A percentile compares a stretch with the other conserved stretches of the same genome.
phyloP scores from a whole-genome alignment of 2,888 invertebrate genomes.

The Julus scanicus region DNA sequence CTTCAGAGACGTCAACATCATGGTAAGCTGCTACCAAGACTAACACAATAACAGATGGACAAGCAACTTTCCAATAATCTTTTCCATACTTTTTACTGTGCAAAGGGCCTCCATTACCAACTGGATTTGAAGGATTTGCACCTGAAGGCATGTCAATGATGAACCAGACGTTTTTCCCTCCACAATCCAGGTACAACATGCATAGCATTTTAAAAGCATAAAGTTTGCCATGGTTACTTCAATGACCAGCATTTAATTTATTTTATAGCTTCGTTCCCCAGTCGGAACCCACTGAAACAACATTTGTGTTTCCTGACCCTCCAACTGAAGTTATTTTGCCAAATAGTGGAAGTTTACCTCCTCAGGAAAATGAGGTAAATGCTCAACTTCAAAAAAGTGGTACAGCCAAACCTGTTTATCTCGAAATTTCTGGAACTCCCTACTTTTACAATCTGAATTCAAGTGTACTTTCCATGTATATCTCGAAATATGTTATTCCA shows the following conservation, averaged over 20 bases:
- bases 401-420: too few relatives aligned
- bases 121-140: background rate
- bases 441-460: too few relatives aligned
- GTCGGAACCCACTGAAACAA: slow-evolving; percentile 16
- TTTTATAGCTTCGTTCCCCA: slow-evolving; percentile 30
- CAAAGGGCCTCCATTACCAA: slow-evolving; percentile 47
- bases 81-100: too few relatives aligned
- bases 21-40: background rate
- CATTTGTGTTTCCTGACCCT: slow-evolving; percentile 51
- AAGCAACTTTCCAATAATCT: background rate
- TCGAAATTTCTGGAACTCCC: too few relatives aligned
- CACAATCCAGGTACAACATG: background rate
- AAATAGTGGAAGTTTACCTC: background rate
- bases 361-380: background rate
- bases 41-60: too few relatives aligned
- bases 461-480: too few relatives aligned
- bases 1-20: background rate
- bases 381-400: too few relatives aligned
- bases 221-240: background rate
- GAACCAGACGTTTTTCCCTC: slow-evolving; percentile 48
- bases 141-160: background rate
- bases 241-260: background rate
- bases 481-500: too few relatives aligned
- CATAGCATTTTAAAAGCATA: background rate
- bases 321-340: slow-evolving; percentile 31